These are phyloP conservation scores for Caligus rogercresseyi DNA, from an alignment of 1,140 invertebrate species.

Conservation along the genomic window DNA sequence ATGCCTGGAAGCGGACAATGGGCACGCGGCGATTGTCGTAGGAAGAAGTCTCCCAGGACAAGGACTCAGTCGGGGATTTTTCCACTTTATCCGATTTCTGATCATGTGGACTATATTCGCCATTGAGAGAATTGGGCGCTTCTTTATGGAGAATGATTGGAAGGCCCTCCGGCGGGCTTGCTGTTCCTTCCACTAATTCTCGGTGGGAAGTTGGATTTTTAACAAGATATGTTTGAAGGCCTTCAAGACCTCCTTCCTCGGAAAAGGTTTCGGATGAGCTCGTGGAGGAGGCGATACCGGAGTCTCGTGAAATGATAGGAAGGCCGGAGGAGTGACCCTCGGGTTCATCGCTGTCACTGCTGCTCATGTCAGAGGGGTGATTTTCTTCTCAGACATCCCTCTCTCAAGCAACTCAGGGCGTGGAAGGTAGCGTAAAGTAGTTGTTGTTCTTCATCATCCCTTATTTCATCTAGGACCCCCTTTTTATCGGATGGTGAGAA, in stretches of 20 bases:
- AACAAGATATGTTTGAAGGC: background rate
- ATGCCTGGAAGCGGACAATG: conserved; percentile 8
- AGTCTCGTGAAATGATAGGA: background rate
- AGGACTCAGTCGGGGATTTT: background rate
- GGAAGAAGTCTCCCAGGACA: background rate
- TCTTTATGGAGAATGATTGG: background rate
- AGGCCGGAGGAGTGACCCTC: background rate
- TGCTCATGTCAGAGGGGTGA: no score
- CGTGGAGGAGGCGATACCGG: background rate
- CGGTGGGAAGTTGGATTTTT: background rate
- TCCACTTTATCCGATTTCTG: background rate
- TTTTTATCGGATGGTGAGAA: no score
- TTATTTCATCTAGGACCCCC: no score
- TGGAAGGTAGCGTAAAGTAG: no score
- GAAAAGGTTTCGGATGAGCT: background rate
- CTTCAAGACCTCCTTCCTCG: background rate
- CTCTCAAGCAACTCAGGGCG: no score
- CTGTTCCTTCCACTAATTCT: background rate
- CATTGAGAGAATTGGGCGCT: no score
- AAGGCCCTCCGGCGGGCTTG: no score
- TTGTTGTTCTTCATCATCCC: no score
- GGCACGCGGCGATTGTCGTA: background rate
- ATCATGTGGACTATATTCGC: background rate
- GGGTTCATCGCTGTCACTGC: background rate
- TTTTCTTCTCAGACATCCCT: no score